Base-by-base conservation (phyloP, 2,113 vertebrate genomes). In the Stercorarius parasiticus region DNA sequence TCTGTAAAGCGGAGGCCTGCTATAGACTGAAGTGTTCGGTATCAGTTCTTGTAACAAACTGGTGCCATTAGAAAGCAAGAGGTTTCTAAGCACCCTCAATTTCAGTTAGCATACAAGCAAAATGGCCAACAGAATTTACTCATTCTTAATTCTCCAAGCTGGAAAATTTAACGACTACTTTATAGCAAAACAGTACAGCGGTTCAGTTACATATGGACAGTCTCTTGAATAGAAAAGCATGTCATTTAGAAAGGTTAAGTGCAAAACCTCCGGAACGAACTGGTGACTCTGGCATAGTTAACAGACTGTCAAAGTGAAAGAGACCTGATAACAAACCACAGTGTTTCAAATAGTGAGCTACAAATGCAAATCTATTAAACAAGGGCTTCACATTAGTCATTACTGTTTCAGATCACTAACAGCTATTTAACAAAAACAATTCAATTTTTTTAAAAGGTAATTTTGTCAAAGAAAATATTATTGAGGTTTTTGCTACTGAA, bases 181-280 rank as follows among this genome's bases (percentile, higher is more conserved):
- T 58, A 52, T 7, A 87, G 61, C 17, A 91, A 71, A 84, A 71
- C 36, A 65, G 36, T 29, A 18, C 13, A 91, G 61, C 70, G 36
- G 26, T 50, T 58, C 17, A 26, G 62, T 84, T 67, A 87, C 23
- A 56, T 21, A 50, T 2, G 1, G 25, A 64, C 9, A n/a, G 25
- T 9, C 29, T 52, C 11, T 27, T 1, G 0, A 69, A 61, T 2
- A 56, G 13, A 76, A 82, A 56, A 91, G 52, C 18, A 26, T 2
- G n/a, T 30, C 13, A 76, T 40, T 49, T 55, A 71, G 27, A 79
- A 58, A 81, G 42, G 86, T 59, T 52, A 84, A 71, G 36, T 7
- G n/a, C 52, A 69, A 95, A 94, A 89, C 70, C 86, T 92, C 45
- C 0, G 1, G 40, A 95, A 82, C 52, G 20, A 86, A 86, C 47